Conservation (phyloP, 2,113 vertebrate genomes). For the Peromyscus leucopus region DNA sequence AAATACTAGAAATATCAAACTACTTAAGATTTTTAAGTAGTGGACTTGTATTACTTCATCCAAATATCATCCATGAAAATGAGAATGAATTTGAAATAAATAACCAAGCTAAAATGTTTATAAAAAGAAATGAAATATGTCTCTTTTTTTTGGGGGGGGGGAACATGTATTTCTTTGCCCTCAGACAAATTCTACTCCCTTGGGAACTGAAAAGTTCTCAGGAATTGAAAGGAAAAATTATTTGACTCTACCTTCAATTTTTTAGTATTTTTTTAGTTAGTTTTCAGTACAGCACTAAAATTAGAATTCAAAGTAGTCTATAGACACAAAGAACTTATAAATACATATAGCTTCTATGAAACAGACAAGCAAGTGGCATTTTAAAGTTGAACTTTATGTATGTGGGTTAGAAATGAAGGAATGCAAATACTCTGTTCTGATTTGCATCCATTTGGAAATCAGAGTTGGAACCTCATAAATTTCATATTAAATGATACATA, state of each 20-base stretch:
- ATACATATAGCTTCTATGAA: constrained; percentile 48
- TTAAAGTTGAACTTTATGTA: constrained; percentile 65
- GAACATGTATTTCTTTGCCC: neutral
- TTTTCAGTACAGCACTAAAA: constrained; percentile 40
- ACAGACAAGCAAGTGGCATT: constrained; percentile 35
- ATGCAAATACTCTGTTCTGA: constrained; percentile 68
- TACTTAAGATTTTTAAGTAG: neutral
- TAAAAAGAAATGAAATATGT: neutral
- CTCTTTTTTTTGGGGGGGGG: neutral
- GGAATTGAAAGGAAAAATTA: constrained; percentile 42
- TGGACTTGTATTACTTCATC: neutral
- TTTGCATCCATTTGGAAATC: constrained; percentile 76
- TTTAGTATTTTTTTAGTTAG: neutral
- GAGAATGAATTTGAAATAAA: neutral
- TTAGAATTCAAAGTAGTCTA: constrained; percentile 14
- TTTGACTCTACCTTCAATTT: neutral
- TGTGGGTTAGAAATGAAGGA: constrained; percentile 58
- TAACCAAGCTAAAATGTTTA: neutral
- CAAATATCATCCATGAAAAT: neutral
- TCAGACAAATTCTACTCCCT: neutral
- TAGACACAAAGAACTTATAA: constrained; percentile 31
- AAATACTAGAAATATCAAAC: neutral
- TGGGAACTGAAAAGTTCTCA: neutral
- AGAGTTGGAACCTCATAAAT: constrained; percentile 71
- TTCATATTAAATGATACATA: constrained; percentile 76